Evolutionary conservation across 1,140 invertebrate genomes (phyloP), one percentile per base, ranked within the genome.

Genomic region (Brachionus plicatilis): DNA sequence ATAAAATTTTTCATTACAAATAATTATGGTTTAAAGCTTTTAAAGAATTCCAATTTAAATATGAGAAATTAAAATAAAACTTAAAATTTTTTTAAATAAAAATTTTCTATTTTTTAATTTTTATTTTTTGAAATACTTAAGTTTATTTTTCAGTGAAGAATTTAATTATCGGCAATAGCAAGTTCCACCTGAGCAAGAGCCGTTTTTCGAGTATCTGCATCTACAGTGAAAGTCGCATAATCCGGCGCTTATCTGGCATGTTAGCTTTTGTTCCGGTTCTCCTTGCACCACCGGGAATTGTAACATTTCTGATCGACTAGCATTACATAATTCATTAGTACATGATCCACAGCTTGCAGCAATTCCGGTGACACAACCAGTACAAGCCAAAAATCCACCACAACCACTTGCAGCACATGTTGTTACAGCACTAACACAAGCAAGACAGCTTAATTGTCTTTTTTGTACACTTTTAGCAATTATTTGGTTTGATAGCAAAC

Each of bases 151-250:
- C 6, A 20, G 20, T 60, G 5, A 24, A 60, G 17, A 60, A 20
- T n/a, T 29, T 41, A 78, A 24, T 65, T 80, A 80, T 12, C 45
- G 6, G 17, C 76, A 80, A 53, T 80, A 80, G 8, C 76, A 80
- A 29, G 76, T 80, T n/a, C 76, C 76, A 6, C 76, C 76, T 56
- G 76, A 80, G 41, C 76, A 80, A 17, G n/a, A 11, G 2, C 76
- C 76, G n/a, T 27, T 80, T 80, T 80, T 80, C 8, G 47, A 60
- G 29, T 53, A 80, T 17, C 76, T 17, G 27, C 76, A 80, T 80
- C 76, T 56, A 24, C 76, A 80, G 17, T 80, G 76, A 11, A 80
- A 80, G 20, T 80, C 56, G 29, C 76, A 80, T 60, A 80, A n/a
- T 14, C 56, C 41, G 2, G 47, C 7, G 29, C 56, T 80, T 2